phyloP scores from a whole-genome alignment of 2,797 vertebrate species.

The Sebastes steindachneri region DNA sequence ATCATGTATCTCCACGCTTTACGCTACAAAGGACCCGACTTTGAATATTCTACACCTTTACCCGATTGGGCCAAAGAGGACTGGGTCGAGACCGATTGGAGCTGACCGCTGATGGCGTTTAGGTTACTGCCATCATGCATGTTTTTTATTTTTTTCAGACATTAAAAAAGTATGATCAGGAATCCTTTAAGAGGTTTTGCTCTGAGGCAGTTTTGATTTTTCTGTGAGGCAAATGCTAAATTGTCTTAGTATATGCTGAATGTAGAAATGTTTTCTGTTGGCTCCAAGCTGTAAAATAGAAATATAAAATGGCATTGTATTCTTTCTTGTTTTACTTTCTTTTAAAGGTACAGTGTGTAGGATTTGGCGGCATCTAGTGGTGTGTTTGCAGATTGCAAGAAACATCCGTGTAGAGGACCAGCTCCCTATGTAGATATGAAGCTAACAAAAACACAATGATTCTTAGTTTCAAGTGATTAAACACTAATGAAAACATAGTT shows the following conservation, averaged over 20 bases:
- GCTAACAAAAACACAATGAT: neutral
- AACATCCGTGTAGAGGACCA: too few relatives aligned
- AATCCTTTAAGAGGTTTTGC: neutral
- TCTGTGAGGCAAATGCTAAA: neutral
- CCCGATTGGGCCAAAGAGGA: conserved; percentile 93
- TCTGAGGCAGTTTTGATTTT: neutral
- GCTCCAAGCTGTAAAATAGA: neutral
- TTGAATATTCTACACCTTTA: conserved; percentile 91
- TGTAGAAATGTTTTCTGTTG: neutral
- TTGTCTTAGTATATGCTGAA: neutral
- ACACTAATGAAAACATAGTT: neutral
- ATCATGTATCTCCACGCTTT: conserved; percentile 97
- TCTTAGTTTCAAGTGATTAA: neutral
- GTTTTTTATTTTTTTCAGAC: neutral
- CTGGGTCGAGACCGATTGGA: conserved; percentile 83
- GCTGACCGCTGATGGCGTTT: neutral
- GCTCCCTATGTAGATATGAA: neutral
- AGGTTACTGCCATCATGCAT: neutral
- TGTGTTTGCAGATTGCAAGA: neutral
- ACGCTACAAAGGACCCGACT: conserved; percentile 92
- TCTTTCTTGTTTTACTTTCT: conserved; percentile 6
- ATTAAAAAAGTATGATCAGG: neutral
- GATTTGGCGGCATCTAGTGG: neutral
- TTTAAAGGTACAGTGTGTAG: neutral
- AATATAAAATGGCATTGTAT: neutral